These are phyloP conservation scores for Tuberolachnus salignus DNA, from an alignment of 2,888 invertebrate species.

Conservation along the genomic window DNA sequence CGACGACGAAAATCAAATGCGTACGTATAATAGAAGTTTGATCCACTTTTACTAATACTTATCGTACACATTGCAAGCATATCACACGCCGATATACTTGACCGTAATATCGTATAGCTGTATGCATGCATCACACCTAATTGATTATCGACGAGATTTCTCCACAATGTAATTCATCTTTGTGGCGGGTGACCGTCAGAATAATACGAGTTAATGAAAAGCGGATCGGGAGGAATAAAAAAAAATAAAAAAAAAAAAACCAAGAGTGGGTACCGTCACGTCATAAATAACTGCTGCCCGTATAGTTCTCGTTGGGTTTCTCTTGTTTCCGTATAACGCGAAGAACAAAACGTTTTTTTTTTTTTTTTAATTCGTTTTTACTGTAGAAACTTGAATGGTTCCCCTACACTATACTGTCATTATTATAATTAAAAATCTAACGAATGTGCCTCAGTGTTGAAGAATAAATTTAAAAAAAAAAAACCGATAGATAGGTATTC, in stretches of 20 bases:
- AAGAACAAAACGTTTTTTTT: background rate
- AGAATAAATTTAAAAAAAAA: background rate
- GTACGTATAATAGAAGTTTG: conserved; percentile 11
- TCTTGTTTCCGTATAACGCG: background rate
- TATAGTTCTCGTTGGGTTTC: background rate
- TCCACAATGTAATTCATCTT: conserved; percentile 3
- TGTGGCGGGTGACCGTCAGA: background rate
- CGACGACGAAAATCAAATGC: background rate
- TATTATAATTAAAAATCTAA: background rate
- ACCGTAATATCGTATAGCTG: conserved; percentile 33
- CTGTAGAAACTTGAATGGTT: background rate
- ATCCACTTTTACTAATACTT: conserved; percentile 39
- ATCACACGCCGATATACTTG: conserved; percentile 28
- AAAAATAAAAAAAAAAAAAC: conserved; percentile 24
- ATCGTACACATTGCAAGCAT: background rate
- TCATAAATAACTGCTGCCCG: background rate
- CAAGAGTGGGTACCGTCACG: background rate
- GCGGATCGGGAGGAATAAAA: too few species aligned
- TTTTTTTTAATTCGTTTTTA: background rate
- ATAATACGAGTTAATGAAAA: conserved; percentile 16
- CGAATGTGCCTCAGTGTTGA: too few species aligned
- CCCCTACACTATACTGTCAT: too few species aligned
- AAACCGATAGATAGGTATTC: background rate
- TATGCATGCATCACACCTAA: conserved; percentile 42
- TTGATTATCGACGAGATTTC: conserved; percentile 24